Base-by-base conservation (phyloP, 1,140 invertebrate species). In the Leptinotarsa undecemlineata region DNA sequence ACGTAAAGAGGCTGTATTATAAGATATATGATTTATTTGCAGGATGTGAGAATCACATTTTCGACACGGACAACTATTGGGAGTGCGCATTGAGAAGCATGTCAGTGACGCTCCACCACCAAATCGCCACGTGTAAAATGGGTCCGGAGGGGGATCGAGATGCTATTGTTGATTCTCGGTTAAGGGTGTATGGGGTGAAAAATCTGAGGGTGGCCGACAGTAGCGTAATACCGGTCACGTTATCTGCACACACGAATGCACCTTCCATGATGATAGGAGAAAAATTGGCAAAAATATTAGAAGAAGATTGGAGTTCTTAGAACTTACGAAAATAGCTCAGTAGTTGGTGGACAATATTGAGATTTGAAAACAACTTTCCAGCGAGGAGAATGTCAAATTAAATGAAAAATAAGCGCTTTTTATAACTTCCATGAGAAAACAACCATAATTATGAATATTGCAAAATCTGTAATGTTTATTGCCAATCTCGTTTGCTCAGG, bases 251-350 rank as follows among this genome's bases (percentile, higher is more conserved):
- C 80, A 90, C 92, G 0, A 93, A 91, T 75, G 92, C 91, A 1
- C 90, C 90, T 0, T 89, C 92, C 3, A 89, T 90, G 62, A 96
- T 97, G 95, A 92, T 97, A 64, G 96, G 90, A 0, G 95, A 98
- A 84, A 95, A 95, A 82, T 93, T 89, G 0, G 90, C 94, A 0
- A 92, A 96, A 83, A 88, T 96, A 81, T 94, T 97, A 42, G 92
- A 91, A 79, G 83, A 87, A 70, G 84, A 86, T 68, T 91, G 90
- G 90, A 57, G 20, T 57, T 57, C 51, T 15, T 57, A 57, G 51
- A 11, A 42, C 8, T 42, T 11, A 42, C 3, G 8, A 3, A 42
- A 42, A 42, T 42, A 42, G 33, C 33, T 42, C 33, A 42, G 2
- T 42, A 42, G 0, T 2, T 33, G 33, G 33, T 42, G 33, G 8